These are phyloP conservation scores for Mycetomoellerius zeteki DNA, from an alignment of 1,140 invertebrate species.

Conservation along the genomic window DNA sequence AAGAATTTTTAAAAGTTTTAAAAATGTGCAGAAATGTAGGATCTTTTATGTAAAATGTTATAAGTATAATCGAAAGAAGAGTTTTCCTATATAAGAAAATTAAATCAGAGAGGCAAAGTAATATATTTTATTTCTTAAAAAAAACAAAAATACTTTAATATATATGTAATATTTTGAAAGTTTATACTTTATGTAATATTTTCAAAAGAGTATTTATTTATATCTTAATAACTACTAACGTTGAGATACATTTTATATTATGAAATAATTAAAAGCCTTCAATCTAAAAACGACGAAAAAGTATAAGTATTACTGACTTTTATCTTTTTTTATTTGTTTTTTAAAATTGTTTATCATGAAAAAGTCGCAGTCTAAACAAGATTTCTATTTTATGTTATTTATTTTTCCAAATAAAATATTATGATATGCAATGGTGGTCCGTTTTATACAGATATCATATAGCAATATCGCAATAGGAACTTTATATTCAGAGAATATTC, in stretches of 20 bases:
- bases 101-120: neutral
- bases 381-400: neutral
- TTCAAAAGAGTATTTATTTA: neutral
- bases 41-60: neutral
- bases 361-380: neutral
- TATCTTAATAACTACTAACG: neutral
- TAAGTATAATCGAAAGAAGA: neutral
- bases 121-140: conserved; percentile 13
- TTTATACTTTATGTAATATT: neutral
- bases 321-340: neutral
- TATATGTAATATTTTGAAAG: neutral
- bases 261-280: neutral
- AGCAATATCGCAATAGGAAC: neutral
- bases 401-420: neutral
- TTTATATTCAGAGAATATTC: neutral
- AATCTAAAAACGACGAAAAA: neutral
- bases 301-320: neutral
- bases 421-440: neutral
- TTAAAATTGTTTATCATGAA: neutral
- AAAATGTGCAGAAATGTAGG: neutral
- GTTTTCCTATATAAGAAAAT: neutral
- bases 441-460: neutral
- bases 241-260: neutral
- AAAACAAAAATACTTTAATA: neutral
- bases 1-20: neutral